Evolutionary conservation across 2,888 invertebrate genomes (phyloP).

Genomic region (Bombyx huttoni): DNA sequence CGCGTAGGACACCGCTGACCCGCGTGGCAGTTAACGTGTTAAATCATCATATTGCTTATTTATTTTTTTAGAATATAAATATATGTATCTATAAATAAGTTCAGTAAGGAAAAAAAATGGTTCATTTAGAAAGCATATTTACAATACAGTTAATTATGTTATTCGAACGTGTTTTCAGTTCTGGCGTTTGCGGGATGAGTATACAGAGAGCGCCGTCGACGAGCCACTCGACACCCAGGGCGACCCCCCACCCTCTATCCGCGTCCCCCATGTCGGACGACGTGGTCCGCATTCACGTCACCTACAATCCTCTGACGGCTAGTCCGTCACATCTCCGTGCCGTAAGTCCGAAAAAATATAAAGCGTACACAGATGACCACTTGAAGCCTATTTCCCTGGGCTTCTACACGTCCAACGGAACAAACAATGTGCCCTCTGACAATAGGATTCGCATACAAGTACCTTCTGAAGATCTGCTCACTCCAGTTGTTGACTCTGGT

Average conservation of each 20-base stretch:
- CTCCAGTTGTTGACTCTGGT: slow-evolving; percentile 75
- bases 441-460: slow-evolving; percentile 83
- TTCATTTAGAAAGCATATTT: no score
- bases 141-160: background rate
- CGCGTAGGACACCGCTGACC: no score
- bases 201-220: slow-evolving; percentile 69
- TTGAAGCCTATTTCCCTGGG: slow-evolving; percentile 55
- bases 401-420: slow-evolving; percentile 69
- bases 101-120: no score
- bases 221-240: slow-evolving; percentile 76
- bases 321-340: slow-evolving; percentile 68
- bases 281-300: slow-evolving; percentile 84
- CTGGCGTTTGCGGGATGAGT: slow-evolving; percentile 63
- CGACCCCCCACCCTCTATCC: slow-evolving; percentile 75
- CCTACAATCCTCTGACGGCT: slow-evolving; percentile 74
- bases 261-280: slow-evolving; percentile 76
- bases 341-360: slow-evolving; percentile 51
- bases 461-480: slow-evolving; percentile 77
- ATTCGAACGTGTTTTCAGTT: slow-evolving; percentile 34
- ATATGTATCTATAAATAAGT: no score
- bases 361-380: slow-evolving; percentile 41
- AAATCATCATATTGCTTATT: no score
- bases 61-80: no score
- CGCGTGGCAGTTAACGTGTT: no score
- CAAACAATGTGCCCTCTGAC: slow-evolving; percentile 69